Evolutionary conservation across 2,113 vertebrate species (phyloP), one percentile per base, ranked within the genome.

Genomic region (Beaufortia kweichowensis): DNA sequence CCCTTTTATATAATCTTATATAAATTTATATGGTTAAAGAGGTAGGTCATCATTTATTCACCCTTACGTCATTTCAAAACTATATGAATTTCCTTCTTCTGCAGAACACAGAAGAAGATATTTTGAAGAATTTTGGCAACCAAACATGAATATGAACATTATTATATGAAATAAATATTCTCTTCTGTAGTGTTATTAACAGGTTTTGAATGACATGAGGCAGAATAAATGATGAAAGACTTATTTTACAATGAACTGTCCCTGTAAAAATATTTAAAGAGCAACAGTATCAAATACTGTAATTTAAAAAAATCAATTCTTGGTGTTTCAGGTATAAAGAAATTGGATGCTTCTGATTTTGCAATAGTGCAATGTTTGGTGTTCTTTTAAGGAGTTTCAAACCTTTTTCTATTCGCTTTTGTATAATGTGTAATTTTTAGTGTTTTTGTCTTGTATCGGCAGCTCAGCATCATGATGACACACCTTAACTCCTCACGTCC

Each of bases 1-100:
- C 67, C 57, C 23, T 78, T 78, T 71, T 41, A 57, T 3, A 57
- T 33, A n/a, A n/a, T n/a, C n/a, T n/a, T n/a, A n/a, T n/a, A n/a
- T n/a, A n/a, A n/a, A n/a, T n/a, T n/a, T n/a, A n/a, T n/a, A n/a
- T 1, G 9, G 33, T 2, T 35, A 7, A 9, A 35, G 9, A 9
- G 9, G 6, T 35, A 7, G 5, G 1, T 3, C 33, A 7, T 35
- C 9, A 35, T 7, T 35, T 35, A 35, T 9, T 35, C 33, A 35
- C 3, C 33, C 33, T 35, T 4, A 35, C 9, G 33, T 35, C 33
- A 9, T 35, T 5, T 9, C 5, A 35, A 35, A 35, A n/a, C n/a
- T n/a, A n/a, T n/a, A n/a, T n/a, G n/a, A n/a, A n/a, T n/a, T n/a
- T n/a, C n/a, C n/a, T n/a, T n/a, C n/a, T n/a, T n/a, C n/a, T n/a